These are phyloP conservation scores for Apistogramma diplotaenia DNA, from an alignment of 2,113 vertebrate species.

Conservation along the genomic window DNA sequence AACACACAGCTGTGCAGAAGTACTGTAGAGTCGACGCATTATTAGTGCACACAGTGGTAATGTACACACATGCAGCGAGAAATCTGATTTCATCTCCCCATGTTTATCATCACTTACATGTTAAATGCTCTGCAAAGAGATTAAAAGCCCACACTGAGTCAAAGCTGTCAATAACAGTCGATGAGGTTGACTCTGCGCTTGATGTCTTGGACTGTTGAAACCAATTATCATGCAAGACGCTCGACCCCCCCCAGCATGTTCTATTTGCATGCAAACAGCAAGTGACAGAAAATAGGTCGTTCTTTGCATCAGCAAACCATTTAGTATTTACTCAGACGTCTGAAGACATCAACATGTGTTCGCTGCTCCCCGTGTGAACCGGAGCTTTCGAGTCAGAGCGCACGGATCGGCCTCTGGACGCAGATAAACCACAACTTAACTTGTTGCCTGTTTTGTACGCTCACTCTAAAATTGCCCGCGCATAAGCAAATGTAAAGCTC, in stretches of 20 bases:
- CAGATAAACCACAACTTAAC: not conserved
- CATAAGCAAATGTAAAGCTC: not conserved
- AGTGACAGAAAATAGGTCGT: not conserved
- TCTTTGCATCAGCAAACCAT: conserved; percentile 11
- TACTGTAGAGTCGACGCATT: not conserved
- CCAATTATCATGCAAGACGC: not conserved
- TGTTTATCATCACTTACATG: not conserved
- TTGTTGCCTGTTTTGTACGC: not conserved
- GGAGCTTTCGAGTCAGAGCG: not conserved
- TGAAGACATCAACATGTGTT: conserved; percentile 47
- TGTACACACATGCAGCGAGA: not conserved
- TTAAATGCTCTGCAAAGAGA: not conserved
- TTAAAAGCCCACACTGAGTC: not conserved
- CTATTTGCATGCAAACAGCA: conserved; percentile 17
- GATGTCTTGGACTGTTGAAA: not conserved
- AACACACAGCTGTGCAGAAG: not conserved
- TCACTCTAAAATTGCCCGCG: not conserved
- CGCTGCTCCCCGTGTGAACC: conserved; percentile 32
- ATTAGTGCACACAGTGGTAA: not conserved
- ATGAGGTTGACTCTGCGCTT: not conserved
- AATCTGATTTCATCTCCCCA: not conserved
- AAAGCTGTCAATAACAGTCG: not conserved
- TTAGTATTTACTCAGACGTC: conserved; percentile 64
- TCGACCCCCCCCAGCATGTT: not conserved
- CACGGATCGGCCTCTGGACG: not conserved